Evolutionary conservation across 2,113 vertebrate species (phyloP), one percentile per base, ranked within the genome.

Genomic region (Apistogramma diplotaenia): DNA sequence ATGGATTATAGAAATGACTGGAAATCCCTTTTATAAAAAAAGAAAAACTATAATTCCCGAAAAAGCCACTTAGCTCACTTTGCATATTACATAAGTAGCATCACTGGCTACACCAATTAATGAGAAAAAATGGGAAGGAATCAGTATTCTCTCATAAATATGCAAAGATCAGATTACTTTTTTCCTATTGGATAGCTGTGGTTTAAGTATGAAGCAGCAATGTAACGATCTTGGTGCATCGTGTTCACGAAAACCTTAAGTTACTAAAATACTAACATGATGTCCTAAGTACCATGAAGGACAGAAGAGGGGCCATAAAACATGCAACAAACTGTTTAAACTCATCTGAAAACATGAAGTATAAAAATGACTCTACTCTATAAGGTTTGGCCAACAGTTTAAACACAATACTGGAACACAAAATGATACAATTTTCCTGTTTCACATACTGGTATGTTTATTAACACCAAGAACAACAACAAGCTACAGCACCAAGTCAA

Each of bases 391-490:
- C 49, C 62, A 70, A 29, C 16, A 6, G 46, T 18, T 49, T 49
- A 49, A 49, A 18, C 16, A 18, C 46, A 53, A n/a, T n/a, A 8
- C 3, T 9, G 19, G 51, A 43, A 76, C 29, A 73, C 37, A 74
- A 81, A 21, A 18, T 21, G 1, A 67, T 13, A 62, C 16, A 54
- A 57, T 15, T 3, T 29, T 61, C 70, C 61, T 9, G 21, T 57
- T 80, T 74, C 15, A 79, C 53, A 62, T 35, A 73, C 21, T 80
- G 29, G 67, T 67, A 73, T 73, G 58, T 93, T 93, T 93, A 92
- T 89, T 91, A 62, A 87, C 86, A 93, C 23, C 58, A 81, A 79
- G 18, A 76, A 88, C 84, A 76, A 82, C 75, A 86, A 76, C 72
- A 79, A 78, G 70, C 76, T 90, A 91, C 78, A 87, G 62, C 79